phyloP scores from a whole-genome alignment of 92 coral and sea anemone genomes.

The Anthopleura xanthogrammica region DNA sequence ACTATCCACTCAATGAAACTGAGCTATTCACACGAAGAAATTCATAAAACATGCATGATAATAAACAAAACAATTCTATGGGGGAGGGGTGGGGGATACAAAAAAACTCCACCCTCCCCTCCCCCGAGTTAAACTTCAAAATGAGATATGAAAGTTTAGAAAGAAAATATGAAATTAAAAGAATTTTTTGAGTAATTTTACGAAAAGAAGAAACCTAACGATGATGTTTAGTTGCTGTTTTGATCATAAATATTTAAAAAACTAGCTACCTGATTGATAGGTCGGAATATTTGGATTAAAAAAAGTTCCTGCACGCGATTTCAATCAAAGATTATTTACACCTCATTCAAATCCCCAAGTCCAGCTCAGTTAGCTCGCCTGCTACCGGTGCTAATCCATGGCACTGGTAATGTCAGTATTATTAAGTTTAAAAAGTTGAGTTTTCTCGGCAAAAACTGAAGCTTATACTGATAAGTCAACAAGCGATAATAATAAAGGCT shows the following conservation, averaged over 20 bases:
- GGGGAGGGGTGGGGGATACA: neutral
- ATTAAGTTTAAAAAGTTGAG: neutral
- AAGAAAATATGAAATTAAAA: neutral
- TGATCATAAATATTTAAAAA: neutral
- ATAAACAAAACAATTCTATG: neutral
- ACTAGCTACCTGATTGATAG: neutral
- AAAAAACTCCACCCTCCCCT: neutral
- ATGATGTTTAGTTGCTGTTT: neutral
- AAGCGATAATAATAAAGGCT: no score
- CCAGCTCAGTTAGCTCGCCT: constrained; percentile 7
- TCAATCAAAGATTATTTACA: neutral
- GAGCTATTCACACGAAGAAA: neutral
- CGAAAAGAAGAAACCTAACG: neutral
- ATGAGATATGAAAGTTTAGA: neutral
- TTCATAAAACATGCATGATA: neutral
- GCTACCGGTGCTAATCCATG: neutral
- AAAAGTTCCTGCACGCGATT: neutral
- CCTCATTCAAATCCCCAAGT: neutral
- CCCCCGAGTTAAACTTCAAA: neutral
- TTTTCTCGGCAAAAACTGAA: neutral
- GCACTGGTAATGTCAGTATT: neutral
- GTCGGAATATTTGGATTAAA: neutral
- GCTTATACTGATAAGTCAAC: neutral
- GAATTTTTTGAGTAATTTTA: neutral
- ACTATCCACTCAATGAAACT: neutral